Evolutionary conservation across 2,113 vertebrate genomes (phyloP).

Genomic region (Planiliza haematocheilus): DNA sequence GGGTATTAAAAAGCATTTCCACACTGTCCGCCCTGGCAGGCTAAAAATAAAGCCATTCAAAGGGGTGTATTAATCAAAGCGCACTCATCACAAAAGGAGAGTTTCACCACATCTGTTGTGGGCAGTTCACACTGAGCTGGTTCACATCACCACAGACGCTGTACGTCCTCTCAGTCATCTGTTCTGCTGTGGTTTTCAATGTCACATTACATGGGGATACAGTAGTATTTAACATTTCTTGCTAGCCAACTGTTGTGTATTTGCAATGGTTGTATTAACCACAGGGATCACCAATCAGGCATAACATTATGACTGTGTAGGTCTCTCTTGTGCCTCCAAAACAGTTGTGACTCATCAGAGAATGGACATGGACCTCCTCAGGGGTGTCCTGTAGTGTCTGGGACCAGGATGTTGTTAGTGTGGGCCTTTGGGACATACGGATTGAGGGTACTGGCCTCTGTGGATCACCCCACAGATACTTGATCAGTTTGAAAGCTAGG

Average conservation of each 20-base stretch:
- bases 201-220: neutral
- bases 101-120: slow-evolving; percentile 59
- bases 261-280: slow-evolving; percentile 1
- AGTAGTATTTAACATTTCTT: neutral
- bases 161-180: neutral
- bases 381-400: too few species aligned
- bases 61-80: slow-evolving; percentile 71
- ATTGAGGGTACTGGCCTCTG: too few species aligned
- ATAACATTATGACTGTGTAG: too few species aligned
- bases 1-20: slow-evolving; percentile 67
- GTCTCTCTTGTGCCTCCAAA: too few species aligned
- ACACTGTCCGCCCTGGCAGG: slow-evolving; percentile 49
- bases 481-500: too few species aligned
- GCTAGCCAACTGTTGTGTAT: neutral
- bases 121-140: slow-evolving; percentile 21
- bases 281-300: too few species aligned
- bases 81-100: slow-evolving; percentile 38
- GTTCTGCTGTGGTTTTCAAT: neutral
- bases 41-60: slow-evolving; percentile 77
- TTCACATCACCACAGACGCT: slow-evolving; percentile 1
- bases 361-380: too few species aligned
- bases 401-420: too few species aligned
- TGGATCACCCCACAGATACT: too few species aligned
- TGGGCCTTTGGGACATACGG: too few species aligned
- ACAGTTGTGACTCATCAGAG: too few species aligned